Conservation (phyloP, 2,888 invertebrate species). For the Oligia fasciuncula region DNA sequence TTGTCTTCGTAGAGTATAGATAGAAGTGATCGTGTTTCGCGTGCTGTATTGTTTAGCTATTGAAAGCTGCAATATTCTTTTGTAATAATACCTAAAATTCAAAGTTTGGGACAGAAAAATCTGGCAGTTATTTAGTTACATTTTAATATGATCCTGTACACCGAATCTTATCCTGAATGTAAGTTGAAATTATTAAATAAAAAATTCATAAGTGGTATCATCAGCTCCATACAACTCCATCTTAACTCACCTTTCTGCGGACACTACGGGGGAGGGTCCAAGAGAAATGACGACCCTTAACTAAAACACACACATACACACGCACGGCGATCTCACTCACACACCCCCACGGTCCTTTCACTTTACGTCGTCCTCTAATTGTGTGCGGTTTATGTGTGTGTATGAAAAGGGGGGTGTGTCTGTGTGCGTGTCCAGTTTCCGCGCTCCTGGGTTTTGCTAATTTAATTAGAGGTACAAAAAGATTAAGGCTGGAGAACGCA, state of each 20-base stretch:
- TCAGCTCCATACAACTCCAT: conserved; percentile 78
- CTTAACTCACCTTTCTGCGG: conserved; percentile 90
- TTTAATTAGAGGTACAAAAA: conserved; percentile 90
- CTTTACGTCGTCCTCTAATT: conserved; percentile 65
- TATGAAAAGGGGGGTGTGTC: conserved; percentile 63
- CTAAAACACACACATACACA: conserved; percentile 89
- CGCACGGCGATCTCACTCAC: conserved; percentile 81
- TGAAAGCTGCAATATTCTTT: background rate
- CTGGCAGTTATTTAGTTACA: background rate
- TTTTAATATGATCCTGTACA: background rate
- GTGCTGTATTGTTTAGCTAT: background rate
- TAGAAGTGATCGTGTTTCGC: background rate
- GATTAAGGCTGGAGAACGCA: conserved; percentile 88
- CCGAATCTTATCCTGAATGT: background rate
- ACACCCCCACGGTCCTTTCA: conserved; percentile 72
- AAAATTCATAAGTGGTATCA: conserved; percentile 49
- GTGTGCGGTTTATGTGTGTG: conserved; percentile 70
- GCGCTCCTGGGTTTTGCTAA: conserved; percentile 89
- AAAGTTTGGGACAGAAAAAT: background rate
- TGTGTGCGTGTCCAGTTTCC: conserved; percentile 89
- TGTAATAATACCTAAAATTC: background rate
- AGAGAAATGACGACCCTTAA: conserved; percentile 91
- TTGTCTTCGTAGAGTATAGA: background rate
- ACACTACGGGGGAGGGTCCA: conserved; percentile 90
- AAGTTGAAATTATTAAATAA: background rate